These are phyloP conservation scores for Xiphorhynchus elegans DNA, from an alignment of 2,113 vertebrate species.

Conservation along the genomic window DNA sequence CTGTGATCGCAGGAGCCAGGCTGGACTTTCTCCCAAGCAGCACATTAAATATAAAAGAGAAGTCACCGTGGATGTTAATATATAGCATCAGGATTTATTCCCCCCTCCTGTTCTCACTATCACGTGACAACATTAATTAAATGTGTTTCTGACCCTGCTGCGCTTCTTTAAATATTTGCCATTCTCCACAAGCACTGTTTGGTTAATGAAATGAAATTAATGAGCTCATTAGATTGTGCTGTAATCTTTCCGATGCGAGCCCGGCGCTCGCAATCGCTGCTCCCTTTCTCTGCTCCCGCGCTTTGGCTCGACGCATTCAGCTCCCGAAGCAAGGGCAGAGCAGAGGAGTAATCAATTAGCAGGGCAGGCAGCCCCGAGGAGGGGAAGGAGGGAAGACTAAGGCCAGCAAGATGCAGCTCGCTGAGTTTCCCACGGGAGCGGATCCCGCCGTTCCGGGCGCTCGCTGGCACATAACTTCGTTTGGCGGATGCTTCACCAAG, in stretches of 20 bases:
- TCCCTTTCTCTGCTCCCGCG: neutral
- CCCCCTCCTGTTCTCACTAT: slow-evolving; percentile 26
- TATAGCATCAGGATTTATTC: slow-evolving; percentile 50
- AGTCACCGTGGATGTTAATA: slow-evolving; percentile 35
- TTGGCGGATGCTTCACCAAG: neutral
- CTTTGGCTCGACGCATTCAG: neutral
- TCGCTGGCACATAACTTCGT: neutral
- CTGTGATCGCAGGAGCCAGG: neutral
- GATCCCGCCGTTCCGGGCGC: neutral
- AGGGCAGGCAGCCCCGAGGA: neutral
- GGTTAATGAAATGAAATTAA: slow-evolving; percentile 77
- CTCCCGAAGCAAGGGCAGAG: neutral
- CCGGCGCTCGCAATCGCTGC: neutral
- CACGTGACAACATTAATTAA: slow-evolving; percentile 72
- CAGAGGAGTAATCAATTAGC: slow-evolving; percentile 29
- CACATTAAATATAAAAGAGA: slow-evolving; percentile 42
- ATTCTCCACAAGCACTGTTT: slow-evolving; percentile 70
- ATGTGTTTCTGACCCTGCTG: slow-evolving; percentile 73
- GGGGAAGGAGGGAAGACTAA: neutral
- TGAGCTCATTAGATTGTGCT: slow-evolving; percentile 70
- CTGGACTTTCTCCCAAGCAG: neutral
- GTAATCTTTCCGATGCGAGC: slow-evolving; percentile 66
- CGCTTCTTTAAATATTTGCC: slow-evolving; percentile 75
- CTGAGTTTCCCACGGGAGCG: slow-evolving; percentile 43
- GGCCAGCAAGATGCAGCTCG: neutral